phyloP scores from a whole-genome alignment of 2,888 invertebrate genomes.

The Tinea trinotella region DNA sequence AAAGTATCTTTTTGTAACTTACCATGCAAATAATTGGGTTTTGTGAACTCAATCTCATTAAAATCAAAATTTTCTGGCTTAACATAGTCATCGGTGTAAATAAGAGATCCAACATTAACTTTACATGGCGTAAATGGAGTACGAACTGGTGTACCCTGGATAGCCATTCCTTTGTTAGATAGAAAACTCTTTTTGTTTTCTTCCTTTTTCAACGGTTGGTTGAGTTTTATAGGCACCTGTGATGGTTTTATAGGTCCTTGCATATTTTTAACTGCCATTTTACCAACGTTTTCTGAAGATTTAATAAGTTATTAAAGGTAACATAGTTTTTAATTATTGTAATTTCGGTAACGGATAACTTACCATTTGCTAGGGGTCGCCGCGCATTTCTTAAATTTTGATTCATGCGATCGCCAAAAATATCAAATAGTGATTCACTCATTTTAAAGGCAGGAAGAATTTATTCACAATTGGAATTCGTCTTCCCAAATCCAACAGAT shows the following conservation, averaged over 20 bases:
- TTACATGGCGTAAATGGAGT: conserved; percentile 46
- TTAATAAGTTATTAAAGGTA: conserved; percentile 2
- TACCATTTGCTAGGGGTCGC: conserved; percentile 56
- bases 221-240: conserved; percentile 44
- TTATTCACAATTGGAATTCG: too few species aligned
- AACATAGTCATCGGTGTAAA: conserved; percentile 40
- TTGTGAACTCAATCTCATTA: conserved; percentile 52
- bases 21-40: conserved; percentile 45
- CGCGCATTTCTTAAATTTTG: conserved; percentile 44
- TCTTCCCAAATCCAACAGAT: too few species aligned
- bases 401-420: conserved; percentile 49
- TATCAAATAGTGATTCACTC: conserved; percentile 52
- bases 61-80: conserved; percentile 26
- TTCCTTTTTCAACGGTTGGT: conserved; percentile 20
- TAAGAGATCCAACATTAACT: conserved; percentile 45
- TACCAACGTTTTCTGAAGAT: conserved; percentile 56
- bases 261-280: conserved; percentile 31
- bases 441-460: conserved; percentile 27
- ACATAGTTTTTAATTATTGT: too few species aligned
- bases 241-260: conserved; percentile 41
- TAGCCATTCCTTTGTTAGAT: conserved; percentile 48
- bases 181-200: conserved; percentile 53
- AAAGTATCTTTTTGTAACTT: conserved; percentile 18
- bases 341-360: conserved; percentile 24
- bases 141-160: conserved; percentile 47